Conservation (phyloP, 2,888 invertebrate species). For the Xylophagus ater region DNA sequence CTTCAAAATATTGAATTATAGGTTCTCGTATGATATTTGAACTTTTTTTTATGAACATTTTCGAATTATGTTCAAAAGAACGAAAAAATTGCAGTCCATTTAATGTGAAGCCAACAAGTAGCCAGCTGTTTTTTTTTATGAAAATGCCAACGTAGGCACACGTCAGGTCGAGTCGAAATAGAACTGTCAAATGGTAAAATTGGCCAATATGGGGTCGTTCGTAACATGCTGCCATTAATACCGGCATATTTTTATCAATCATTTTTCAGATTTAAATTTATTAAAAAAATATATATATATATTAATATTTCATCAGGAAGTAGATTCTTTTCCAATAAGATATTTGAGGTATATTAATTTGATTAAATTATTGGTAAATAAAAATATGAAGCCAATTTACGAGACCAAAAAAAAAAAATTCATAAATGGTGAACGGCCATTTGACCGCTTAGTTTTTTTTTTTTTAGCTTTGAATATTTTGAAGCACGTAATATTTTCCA, state of each 20-base stretch:
- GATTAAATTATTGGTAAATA: conserved; percentile 1
- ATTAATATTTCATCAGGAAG: too few species aligned
- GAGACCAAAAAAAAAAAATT: conserved; percentile 18
- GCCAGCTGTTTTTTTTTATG: conserved; percentile 20
- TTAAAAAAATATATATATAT: too few species aligned
- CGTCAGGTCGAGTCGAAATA: neutral
- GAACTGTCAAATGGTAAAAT: conserved; percentile 5
- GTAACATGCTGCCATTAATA: neutral
- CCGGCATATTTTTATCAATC: neutral
- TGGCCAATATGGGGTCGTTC: neutral
- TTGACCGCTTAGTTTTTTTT: too few species aligned
- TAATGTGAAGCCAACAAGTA: neutral
- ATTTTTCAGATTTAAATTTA: neutral
- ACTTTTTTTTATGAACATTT: neutral
- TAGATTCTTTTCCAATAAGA: too few species aligned
- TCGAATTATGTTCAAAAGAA: neutral
- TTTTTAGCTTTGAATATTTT: too few species aligned
- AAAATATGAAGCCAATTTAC: conserved; percentile 19
- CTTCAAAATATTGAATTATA: too few species aligned
- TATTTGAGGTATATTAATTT: too few species aligned
- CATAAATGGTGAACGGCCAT: conserved; percentile 9
- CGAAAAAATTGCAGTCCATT: neutral
- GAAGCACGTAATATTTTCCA: conserved; percentile 5
- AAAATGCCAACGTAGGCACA: conserved; percentile 16
- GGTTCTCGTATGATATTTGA: too few species aligned